These are phyloP conservation scores for Chelonus formosanus DNA, from an alignment of 2,888 invertebrate genomes.

Conservation along the genomic window DNA sequence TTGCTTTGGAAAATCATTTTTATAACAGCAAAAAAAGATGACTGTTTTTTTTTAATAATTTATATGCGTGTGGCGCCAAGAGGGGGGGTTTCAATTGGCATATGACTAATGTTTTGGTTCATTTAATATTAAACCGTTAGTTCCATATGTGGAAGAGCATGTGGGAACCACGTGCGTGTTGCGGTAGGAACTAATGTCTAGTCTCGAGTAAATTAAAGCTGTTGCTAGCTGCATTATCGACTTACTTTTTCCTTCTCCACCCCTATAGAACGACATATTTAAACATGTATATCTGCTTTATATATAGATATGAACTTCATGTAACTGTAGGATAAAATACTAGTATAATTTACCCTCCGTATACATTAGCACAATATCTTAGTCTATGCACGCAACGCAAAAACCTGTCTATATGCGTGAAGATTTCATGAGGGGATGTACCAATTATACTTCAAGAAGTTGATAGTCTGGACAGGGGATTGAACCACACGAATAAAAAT, in stretches of 20 bases:
- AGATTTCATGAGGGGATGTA: too few species aligned
- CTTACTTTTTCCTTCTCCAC: conserved; percentile 17
- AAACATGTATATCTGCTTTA: neutral
- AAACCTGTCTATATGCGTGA: conserved; percentile 1
- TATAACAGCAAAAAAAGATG: too few species aligned
- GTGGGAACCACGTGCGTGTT: conserved; percentile 21
- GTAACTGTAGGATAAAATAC: neutral
- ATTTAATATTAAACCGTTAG: conserved; percentile 35
- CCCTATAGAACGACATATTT: neutral
- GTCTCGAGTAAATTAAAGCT: conserved; percentile 36
- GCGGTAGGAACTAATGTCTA: conserved; percentile 18
- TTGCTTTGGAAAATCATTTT: conserved; percentile 39
- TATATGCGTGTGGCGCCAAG: conserved; percentile 41
- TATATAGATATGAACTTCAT: neutral
- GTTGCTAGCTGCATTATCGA: conserved; percentile 39
- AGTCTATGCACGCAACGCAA: conserved; percentile 4
- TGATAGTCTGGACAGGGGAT: conserved; percentile 15
- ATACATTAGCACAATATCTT: neutral
- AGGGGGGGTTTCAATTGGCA: conserved; percentile 31
- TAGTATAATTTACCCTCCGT: neutral
- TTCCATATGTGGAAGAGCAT: conserved; percentile 30
- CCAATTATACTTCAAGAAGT: neutral
- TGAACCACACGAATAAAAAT: conserved; percentile 18
- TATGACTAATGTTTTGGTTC: conserved; percentile 15
- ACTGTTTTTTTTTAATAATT: conserved; percentile 12